Evolutionary conservation across 2,113 vertebrate species (phyloP), one percentile per base, ranked within the genome.

Genomic region (Tretioscincus oriximinensis): DNA sequence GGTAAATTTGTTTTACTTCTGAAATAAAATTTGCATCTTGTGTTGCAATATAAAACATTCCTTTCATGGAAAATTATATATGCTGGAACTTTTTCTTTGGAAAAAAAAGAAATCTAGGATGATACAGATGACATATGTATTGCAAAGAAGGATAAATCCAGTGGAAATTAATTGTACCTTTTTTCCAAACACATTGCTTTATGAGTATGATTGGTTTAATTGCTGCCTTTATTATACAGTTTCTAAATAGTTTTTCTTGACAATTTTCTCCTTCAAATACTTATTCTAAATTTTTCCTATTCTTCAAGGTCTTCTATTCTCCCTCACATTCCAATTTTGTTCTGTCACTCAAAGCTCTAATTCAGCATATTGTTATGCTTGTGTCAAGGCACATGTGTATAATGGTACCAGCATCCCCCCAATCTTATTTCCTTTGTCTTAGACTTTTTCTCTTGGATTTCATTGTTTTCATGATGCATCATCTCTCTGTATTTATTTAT

Each of bases 51-150:
- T 91, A 93, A 92, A 83, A 87, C 85, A 82, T 88, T 80, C 35
- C 26, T 73, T 83, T 88, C 66, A 86, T 85, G 85, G 91, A 83
- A 92, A 88, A 92, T 85, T 90, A 81, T 89, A 11, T 45, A 11
- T 70, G 24, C 24, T 67, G 65, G 16, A 67, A 58, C 54, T 58
- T 58, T 28, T 26, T 4, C 2, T 45, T 76, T 63, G 4, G 21
- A 47, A 76, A 65, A 21, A 10, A 86, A 84, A 92, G 88, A 41
- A 41, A 41, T 4, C 35, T 83, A 90, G 89, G 85, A 88, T 92
- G 90, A 78, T 87, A 89, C 20, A 80, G 87, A 86, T 87, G 90
- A 87, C 83, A 91, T 87, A 90, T 90, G 73, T 79, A 87, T 83
- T 85, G 85, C 82, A 81, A 92, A 92, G 88, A 87, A 69, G 49